phyloP scores from a whole-genome alignment of 2,888 invertebrate species.

The Melanchra persicariae region DNA sequence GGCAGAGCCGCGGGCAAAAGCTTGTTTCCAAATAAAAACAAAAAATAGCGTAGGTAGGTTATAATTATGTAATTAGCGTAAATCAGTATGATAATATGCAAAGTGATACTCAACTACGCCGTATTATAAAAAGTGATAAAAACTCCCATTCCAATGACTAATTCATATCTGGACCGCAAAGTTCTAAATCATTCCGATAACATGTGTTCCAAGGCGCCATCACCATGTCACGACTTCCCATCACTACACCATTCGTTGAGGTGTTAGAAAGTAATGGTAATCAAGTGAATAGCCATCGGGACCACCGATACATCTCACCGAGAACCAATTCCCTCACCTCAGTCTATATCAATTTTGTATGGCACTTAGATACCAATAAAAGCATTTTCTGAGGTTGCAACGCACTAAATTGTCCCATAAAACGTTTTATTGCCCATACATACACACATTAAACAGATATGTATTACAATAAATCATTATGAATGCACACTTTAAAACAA shows the following conservation, averaged over 20 bases:
- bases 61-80: too few relatives aligned
- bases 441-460: constrained; percentile 88
- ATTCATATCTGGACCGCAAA: background rate
- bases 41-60: too few relatives aligned
- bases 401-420: constrained; percentile 86
- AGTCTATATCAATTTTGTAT: constrained; percentile 76
- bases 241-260: constrained; percentile 49
- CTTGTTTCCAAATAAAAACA: too few relatives aligned
- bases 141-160: background rate
- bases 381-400: constrained; percentile 84
- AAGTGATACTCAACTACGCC: too few relatives aligned
- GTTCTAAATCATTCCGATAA: background rate
- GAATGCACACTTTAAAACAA: constrained; percentile 84
- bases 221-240: constrained; percentile 30
- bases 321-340: constrained; percentile 70
- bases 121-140: too few relatives aligned
- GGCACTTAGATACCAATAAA: constrained; percentile 87
- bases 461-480: constrained; percentile 87
- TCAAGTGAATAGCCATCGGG: constrained; percentile 59
- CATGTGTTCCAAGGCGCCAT: constrained; percentile 35
- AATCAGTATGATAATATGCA: too few relatives aligned
- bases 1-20: too few relatives aligned
- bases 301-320: constrained; percentile 61
- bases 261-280: constrained; percentile 59
- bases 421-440: constrained; percentile 86